Conservation (phyloP, 1,140 invertebrate species). For the Spodoptera frugiperda region DNA sequence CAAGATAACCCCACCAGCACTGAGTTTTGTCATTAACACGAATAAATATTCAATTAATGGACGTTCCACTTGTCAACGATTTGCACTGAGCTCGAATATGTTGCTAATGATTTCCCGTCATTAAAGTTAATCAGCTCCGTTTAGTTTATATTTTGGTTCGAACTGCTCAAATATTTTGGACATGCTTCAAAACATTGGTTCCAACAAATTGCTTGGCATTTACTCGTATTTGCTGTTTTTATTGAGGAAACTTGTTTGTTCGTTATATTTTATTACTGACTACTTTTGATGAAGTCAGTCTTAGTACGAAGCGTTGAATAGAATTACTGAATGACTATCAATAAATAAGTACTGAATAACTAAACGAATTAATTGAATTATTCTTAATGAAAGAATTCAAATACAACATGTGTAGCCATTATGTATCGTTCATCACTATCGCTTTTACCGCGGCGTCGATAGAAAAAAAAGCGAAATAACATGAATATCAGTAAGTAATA, state of each 20-base stretch:
- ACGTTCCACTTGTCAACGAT: conserved; percentile 18
- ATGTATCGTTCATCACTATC: no score
- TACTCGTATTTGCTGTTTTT: not conserved
- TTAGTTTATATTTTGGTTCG: not conserved
- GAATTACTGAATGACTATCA: no score
- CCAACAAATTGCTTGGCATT: not conserved
- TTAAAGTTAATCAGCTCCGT: not conserved
- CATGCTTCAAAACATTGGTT: not conserved
- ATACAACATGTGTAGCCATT: no score
- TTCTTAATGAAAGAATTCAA: no score
- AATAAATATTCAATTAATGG: conserved; percentile 33
- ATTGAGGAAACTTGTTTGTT: no score
- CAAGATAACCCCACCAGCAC: conserved; percentile 11
- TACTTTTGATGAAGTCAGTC: no score
- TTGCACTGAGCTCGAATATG: conserved; percentile 11
- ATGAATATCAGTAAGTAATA: not conserved
- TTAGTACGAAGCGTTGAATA: no score
- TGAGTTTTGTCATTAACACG: conserved; percentile 25
- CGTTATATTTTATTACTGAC: no score
- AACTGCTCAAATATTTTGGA: conserved; percentile 9
- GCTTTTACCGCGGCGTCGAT: no score
- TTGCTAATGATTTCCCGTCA: conserved; percentile 12
- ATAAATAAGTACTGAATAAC: no score
- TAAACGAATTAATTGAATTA: no score
- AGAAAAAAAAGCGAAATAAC: not conserved